phyloP scores from a whole-genome alignment of 2,113 vertebrate genomes.

The Hystrix brachyura region DNA sequence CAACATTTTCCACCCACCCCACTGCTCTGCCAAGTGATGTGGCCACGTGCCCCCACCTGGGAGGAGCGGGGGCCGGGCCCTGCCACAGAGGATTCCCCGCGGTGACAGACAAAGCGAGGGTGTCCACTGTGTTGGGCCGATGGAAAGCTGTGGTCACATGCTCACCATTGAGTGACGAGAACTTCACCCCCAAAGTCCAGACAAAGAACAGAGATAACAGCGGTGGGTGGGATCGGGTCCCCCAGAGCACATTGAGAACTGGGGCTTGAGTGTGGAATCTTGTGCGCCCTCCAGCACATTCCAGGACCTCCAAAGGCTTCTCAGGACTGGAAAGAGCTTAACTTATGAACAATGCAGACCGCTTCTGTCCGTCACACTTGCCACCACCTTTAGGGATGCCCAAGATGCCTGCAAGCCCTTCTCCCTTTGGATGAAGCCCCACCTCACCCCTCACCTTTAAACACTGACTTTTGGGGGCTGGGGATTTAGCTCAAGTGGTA shows the following conservation, averaged over 20 bases:
- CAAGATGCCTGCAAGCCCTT: fast-evolving
- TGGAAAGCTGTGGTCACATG: not conserved
- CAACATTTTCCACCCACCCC: slow-evolving; percentile 60
- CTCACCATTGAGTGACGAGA: not conserved
- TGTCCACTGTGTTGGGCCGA: not conserved
- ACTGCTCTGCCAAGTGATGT: not conserved
- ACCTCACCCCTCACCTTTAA: no score
- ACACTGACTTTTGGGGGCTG: not conserved
- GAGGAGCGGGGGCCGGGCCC: no score
- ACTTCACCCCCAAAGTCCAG: no score
- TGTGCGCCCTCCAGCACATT: not conserved
- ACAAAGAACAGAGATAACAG: not conserved
- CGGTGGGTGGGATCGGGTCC: not conserved
- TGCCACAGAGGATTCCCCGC: not conserved
- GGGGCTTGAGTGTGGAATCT: not conserved
- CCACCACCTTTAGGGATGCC: fast-evolving
- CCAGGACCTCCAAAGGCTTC: not conserved
- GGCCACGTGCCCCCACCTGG: not conserved
- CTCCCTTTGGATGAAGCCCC: not conserved
- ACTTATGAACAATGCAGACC: fast-evolving
- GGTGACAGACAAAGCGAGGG: fast-evolving
- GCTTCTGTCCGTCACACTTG: not conserved
- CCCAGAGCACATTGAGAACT: not conserved
- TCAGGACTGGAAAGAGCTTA: not conserved
- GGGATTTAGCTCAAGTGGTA: no score